These are phyloP conservation scores for Lepidocyrtinus sp. DNA, from an alignment of 2,888 invertebrate genomes.

Conservation along the genomic window DNA sequence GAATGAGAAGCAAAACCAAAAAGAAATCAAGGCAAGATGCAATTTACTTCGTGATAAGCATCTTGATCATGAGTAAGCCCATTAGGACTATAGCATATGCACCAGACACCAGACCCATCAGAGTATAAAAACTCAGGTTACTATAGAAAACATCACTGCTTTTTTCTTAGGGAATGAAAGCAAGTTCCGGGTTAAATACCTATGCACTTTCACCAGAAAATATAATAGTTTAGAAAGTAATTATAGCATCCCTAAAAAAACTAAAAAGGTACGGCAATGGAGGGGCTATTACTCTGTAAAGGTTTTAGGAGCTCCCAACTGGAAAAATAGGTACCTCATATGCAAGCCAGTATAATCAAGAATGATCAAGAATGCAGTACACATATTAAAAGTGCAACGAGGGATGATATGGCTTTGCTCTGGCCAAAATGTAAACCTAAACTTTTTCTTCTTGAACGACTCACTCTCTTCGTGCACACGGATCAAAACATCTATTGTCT, in stretches of 20 bases:
- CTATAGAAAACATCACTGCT: background rate
- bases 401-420: background rate
- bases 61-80: slow-evolving; percentile 57
- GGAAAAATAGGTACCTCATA: slow-evolving; percentile 6
- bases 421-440: no score
- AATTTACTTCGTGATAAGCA: slow-evolving; percentile 61
- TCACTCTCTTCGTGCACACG: slow-evolving; percentile 1
- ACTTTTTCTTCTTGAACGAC: background rate
- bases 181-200: background rate
- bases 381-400: slow-evolving; percentile 10
- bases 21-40: slow-evolving; percentile 48
- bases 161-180: background rate
- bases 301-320: background rate
- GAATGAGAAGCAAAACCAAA: slow-evolving; percentile 11
- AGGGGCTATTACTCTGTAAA: background rate
- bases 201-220: background rate
- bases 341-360: background rate
- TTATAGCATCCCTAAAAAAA: background rate
- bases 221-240: slow-evolving; percentile 3
- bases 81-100: slow-evolving; percentile 47
- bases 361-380: background rate
- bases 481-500: slow-evolving; percentile 43
- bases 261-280: background rate
- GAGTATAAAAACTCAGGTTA: background rate
- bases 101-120: no score